Conservation (phyloP, 2,797 vertebrate genomes). For the Rhynchonycteris naso region DNA sequence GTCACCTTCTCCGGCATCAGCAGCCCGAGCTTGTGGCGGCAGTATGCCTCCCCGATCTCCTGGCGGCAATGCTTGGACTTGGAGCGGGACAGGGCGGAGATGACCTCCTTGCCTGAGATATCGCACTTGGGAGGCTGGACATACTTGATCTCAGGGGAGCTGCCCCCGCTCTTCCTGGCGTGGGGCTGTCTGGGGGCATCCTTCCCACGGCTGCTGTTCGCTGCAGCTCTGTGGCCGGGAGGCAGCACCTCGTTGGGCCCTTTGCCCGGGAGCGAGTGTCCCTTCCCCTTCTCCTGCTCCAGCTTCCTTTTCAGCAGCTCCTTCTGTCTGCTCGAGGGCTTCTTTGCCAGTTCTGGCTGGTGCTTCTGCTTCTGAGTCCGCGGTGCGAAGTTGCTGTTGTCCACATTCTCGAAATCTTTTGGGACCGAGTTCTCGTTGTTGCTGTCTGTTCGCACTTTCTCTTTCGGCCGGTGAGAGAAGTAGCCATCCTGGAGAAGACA, state of each 20-base stretch:
- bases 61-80: conserved; percentile 95
- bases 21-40: conserved; percentile 93
- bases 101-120: conserved; percentile 96
- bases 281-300: conserved; percentile 88
- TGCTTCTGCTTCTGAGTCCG: conserved; percentile 93
- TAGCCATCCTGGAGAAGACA: conserved; percentile 91
- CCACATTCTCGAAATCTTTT: conserved; percentile 98
- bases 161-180: conserved; percentile 80
- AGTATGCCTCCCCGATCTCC: conserved; percentile 94
- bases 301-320: conserved; percentile 90
- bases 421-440: conserved; percentile 99
- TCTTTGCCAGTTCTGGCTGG: conserved; percentile 86
- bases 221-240: conserved; percentile 64
- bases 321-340: conserved; percentile 87
- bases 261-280: conserved; percentile 86
- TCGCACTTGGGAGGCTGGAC: conserved; percentile 94
- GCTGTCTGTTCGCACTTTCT: conserved; percentile 97
- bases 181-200: conserved; percentile 84
- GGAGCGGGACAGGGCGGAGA: conserved; percentile 94
- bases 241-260: conserved; percentile 89
- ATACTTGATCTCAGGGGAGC: conserved; percentile 89
- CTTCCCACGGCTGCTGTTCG: conserved; percentile 82
- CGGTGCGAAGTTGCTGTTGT: conserved; percentile 98
- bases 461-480: conserved; percentile 97
- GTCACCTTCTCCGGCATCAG: conserved; percentile 97